phyloP scores from a whole-genome alignment of 1,140 invertebrate species.

The Trichoplusia ni region DNA sequence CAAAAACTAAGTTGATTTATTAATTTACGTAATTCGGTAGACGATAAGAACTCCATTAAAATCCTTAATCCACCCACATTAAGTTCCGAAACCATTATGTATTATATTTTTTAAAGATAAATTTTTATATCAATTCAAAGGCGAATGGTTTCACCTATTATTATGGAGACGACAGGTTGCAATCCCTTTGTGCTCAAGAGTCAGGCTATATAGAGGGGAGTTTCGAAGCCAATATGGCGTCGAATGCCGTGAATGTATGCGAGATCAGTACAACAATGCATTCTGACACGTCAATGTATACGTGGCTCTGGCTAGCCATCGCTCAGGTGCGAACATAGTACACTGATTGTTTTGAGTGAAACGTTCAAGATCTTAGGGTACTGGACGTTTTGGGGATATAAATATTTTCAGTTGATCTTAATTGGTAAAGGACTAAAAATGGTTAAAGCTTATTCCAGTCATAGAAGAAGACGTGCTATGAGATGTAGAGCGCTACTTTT shows the following conservation, averaged over 20 bases:
- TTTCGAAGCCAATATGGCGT: constrained; percentile 11
- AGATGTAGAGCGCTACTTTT: no score
- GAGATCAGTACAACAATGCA: constrained; percentile 19
- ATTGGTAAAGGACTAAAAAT: no score
- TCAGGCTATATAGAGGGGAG: constrained; percentile 2
- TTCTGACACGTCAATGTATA: constrained; percentile 22
- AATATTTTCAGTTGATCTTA: no score
- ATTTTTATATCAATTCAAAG: not conserved
- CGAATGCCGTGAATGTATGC: constrained; percentile 16
- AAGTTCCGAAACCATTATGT: no score
- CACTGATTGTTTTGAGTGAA: not conserved
- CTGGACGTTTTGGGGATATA: no score
- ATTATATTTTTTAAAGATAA: not conserved
- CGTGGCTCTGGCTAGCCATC: not conserved
- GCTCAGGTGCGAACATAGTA: not conserved
- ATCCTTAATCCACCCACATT: no score
- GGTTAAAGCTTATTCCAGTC: no score
- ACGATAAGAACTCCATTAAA: no score
- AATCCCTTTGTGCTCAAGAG: constrained; percentile 20
- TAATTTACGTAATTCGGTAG: no score
- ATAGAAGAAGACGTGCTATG: no score
- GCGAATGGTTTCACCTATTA: constrained; percentile 2
- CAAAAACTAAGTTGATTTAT: no score
- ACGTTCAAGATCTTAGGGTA: no score
- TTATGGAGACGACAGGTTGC: not conserved